phyloP scores from a whole-genome alignment of 1,140 invertebrate species.

The Pseudomyrmex sp. region DNA sequence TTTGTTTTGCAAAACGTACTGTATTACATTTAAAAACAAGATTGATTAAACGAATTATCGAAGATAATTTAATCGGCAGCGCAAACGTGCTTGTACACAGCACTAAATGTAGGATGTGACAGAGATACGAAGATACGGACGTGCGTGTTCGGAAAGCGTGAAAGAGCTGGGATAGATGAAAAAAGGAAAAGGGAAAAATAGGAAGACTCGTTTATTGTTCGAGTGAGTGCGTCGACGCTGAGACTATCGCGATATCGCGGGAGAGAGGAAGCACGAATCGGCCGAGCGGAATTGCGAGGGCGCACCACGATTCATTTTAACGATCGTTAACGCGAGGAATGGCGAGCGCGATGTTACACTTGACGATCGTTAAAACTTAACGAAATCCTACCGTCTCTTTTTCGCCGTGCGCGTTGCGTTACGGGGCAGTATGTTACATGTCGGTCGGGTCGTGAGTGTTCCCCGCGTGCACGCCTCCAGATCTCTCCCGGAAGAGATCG shows the following conservation, averaged over 20 bases:
- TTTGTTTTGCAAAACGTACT: background rate
- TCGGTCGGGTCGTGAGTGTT: slow-evolving; percentile 12
- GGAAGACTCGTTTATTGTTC: slow-evolving; percentile 32
- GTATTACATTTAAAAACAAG: no score
- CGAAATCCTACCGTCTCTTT: slow-evolving; percentile 60
- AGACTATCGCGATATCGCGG: slow-evolving; percentile 27
- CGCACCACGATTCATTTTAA: slow-evolving; percentile 68
- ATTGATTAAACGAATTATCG: no score
- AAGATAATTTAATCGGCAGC: no score
- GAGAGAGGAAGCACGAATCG: slow-evolving; percentile 50
- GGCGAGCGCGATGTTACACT: slow-evolving; percentile 69
- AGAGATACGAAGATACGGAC: no score
- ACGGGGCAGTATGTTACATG: slow-evolving; percentile 57
- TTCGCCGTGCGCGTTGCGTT: background rate
- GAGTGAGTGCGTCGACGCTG: slow-evolving; percentile 34
- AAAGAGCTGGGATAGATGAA: background rate
- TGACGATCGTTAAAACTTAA: slow-evolving; percentile 73
- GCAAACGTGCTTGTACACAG: no score
- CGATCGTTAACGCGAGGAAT: slow-evolving; percentile 65
- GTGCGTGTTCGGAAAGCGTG: background rate
- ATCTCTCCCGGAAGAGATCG: background rate
- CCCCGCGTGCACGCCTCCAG: slow-evolving; percentile 9
- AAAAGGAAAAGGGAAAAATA: slow-evolving; percentile 13
- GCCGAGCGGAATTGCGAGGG: slow-evolving; percentile 48
- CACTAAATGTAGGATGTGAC: no score